Conservation (phyloP, 2,888 invertebrate genomes). For the Sturmia bella region DNA sequence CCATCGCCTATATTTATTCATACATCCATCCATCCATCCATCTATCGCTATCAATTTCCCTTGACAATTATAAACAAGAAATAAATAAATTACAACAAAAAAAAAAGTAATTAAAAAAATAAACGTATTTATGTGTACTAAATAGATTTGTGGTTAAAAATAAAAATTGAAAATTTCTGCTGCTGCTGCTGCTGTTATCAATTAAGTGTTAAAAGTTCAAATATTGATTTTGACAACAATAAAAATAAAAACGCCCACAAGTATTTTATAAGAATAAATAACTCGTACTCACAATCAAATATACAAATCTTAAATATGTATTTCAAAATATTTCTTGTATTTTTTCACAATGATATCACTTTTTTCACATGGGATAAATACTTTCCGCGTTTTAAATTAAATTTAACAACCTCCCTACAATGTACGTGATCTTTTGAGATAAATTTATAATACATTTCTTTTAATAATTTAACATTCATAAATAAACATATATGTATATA, state of each 20-base stretch:
- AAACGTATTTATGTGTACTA: not conserved
- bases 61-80: slow-evolving; percentile 57
- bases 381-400: slow-evolving; percentile 58
- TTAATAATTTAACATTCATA: slow-evolving; percentile 48
- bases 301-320: not conserved
- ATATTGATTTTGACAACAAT: slow-evolving; percentile 28
- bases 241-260: slow-evolving; percentile 20
- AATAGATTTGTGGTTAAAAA: slow-evolving; percentile 7
- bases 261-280: not conserved
- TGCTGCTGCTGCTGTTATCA: slow-evolving; percentile 30
- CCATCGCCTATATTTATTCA: not conserved
- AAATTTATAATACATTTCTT: slow-evolving; percentile 46
- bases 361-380: slow-evolving; percentile 29
- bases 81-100: slow-evolving; percentile 34
- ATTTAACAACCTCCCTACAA: slow-evolving; percentile 38
- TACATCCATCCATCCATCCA: slow-evolving; percentile 38
- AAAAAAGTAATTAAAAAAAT: slow-evolving; percentile 36
- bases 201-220: slow-evolving; percentile 54
- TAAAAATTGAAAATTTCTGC: not conserved
- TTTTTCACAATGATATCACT: not conserved
- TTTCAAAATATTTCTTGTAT: not conserved
- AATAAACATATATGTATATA: no score
- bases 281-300: not conserved
- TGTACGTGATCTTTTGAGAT: slow-evolving; percentile 64
- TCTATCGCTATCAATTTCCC: slow-evolving; percentile 55